Percentiles rank a stretch among this genome's conserved stretches.
These are phyloP conservation scores for Stichodactyla helianthus DNA, from an alignment of 64 coral and sea anemone genomes.

Conservation along the genomic window DNA sequence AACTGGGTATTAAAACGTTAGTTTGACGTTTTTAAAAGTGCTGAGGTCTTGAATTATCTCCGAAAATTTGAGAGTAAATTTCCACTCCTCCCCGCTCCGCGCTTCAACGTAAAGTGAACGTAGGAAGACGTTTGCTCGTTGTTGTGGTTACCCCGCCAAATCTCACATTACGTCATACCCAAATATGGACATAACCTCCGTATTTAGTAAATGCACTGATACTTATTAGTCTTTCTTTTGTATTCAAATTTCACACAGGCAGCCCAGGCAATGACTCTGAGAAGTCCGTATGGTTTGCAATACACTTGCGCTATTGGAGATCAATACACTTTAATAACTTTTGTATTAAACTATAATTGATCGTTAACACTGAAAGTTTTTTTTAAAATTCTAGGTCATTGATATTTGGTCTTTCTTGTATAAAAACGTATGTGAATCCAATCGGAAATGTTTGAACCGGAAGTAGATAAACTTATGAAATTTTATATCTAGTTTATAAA, in stretches of 20 bases:
- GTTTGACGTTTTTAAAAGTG: not conserved
- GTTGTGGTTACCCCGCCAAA: conserved; percentile 23
- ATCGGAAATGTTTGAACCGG: not conserved
- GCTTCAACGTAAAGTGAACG: conserved; percentile 13
- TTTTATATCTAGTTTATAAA: too few relatives aligned
- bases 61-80: not conserved
- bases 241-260: not conserved
- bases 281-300: too few relatives aligned
- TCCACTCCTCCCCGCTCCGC: not conserved
- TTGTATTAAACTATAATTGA: too few relatives aligned
- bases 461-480: not conserved
- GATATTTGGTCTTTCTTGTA: too few relatives aligned
- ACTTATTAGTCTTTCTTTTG: not conserved
- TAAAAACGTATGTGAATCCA: too few relatives aligned
- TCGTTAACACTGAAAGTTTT: too few relatives aligned
- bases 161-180: not conserved
- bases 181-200: not conserved
- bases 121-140: not conserved
- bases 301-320: too few relatives aligned
- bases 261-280: too few relatives aligned
- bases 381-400: too few relatives aligned
- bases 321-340: too few relatives aligned
- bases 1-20: not conserved
- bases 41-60: not conserved
- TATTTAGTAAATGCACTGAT: not conserved